Evolutionary conservation across 2,888 invertebrate genomes (phyloP).

Genomic region (Helobdella robusta): DNA sequence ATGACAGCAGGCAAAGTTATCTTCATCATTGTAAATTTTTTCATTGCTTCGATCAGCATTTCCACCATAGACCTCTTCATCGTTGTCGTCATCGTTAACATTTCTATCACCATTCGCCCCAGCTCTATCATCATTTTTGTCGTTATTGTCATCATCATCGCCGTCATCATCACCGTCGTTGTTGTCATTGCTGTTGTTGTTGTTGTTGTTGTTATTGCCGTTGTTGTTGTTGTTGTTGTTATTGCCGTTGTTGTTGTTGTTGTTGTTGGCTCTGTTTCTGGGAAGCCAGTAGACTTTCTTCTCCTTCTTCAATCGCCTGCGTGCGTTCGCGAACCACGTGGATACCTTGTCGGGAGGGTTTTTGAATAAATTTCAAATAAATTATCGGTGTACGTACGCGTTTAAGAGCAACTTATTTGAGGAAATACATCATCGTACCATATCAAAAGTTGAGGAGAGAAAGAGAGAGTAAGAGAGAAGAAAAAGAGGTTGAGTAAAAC

Average conservation of each 20-base stretch:
- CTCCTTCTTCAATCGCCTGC: slow-evolving; percentile 19
- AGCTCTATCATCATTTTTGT: not conserved
- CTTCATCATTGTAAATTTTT: not conserved
- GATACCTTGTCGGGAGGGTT: no score
- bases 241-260: slow-evolving; percentile 3
- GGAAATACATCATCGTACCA: no score
- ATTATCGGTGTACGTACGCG: no score
- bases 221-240: not conserved
- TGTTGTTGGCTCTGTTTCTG: not conserved
- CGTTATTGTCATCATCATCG: not conserved
- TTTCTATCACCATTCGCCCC: not conserved
- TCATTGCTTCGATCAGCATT: not conserved
- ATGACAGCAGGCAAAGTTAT: not conserved
- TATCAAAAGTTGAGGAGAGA: no score
- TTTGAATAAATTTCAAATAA: no score
- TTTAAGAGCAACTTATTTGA: no score
- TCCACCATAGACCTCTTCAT: not conserved
- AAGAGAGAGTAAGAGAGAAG: no score
- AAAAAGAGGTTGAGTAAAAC: no score
- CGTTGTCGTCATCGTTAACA: not conserved
- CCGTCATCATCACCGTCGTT: not conserved
- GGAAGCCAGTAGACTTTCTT: slow-evolving; percentile 23
- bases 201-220: not conserved
- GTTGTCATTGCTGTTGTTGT: not conserved
- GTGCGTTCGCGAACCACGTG: slow-evolving; percentile 24